phyloP scores from a whole-genome alignment of 2,888 invertebrate species.

The Pecten maximus region DNA sequence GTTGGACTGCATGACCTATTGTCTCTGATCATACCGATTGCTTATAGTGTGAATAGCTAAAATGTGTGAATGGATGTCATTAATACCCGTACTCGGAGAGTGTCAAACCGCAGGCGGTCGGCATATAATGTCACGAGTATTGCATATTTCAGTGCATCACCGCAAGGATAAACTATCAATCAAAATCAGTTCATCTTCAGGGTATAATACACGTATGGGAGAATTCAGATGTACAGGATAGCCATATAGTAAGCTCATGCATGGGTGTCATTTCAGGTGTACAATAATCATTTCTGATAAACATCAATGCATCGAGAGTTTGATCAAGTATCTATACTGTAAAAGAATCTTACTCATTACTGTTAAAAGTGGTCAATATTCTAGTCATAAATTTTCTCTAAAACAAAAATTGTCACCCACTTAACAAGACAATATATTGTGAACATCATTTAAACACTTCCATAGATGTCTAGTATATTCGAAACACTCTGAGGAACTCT shows the following conservation, averaged over 20 bases:
- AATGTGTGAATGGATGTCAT: neutral
- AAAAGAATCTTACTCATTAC: no score
- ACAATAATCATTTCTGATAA: no score
- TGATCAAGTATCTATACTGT: no score
- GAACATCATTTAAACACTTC: neutral
- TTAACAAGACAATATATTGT: neutral
- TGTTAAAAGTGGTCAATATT: no score
- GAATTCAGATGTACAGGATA: no score
- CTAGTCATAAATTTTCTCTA: no score
- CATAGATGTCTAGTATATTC: neutral
- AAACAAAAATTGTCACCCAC: no score
- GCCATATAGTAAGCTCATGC: no score
- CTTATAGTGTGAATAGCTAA: neutral
- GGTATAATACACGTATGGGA: no score
- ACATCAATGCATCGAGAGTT: no score
- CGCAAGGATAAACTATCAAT: neutral
- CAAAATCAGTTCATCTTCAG: no score
- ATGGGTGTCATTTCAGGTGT: no score
- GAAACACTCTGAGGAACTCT: neutral
- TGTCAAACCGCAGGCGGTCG: neutral
- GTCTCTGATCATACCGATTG: neutral
- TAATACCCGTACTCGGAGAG: neutral
- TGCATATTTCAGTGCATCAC: neutral
- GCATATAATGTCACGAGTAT: neutral
- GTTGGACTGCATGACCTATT: neutral